These are phyloP conservation scores for Patella ulyssiponensis DNA, from an alignment of 2,888 invertebrate genomes.

Conservation along the genomic window DNA sequence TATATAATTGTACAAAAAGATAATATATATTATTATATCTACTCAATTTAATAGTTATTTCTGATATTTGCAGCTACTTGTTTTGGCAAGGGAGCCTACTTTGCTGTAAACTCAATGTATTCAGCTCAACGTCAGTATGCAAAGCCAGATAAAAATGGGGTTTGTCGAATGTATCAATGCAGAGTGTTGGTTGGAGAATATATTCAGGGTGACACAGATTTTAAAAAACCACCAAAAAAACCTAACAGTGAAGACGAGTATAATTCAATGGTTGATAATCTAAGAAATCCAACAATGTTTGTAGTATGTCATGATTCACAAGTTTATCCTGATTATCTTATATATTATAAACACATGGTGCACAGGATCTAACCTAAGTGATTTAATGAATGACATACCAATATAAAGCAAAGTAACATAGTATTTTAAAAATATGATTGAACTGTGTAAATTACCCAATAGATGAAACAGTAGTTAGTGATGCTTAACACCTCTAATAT, in stretches of 20 bases:
- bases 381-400: too few relatives aligned
- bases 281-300: conserved; percentile 48
- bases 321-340: conserved; percentile 65
- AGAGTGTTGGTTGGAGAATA: conserved; percentile 57
- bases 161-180: conserved; percentile 52
- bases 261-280: conserved; percentile 60
- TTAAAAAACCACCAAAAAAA: conserved; percentile 52
- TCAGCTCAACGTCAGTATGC: conserved; percentile 37
- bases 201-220: conserved; percentile 35
- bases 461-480: too few relatives aligned
- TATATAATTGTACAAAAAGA: too few relatives aligned
- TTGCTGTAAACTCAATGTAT: conserved; percentile 55
- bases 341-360: conserved; percentile 23
- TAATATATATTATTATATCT: too few relatives aligned
- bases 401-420: too few relatives aligned
- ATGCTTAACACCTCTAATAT: too few relatives aligned
- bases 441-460: too few relatives aligned
- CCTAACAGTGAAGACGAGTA: conserved; percentile 34
- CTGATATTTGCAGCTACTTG: conserved; percentile 50
- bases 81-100: conserved; percentile 66
- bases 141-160: conserved; percentile 43
- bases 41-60: too few relatives aligned
- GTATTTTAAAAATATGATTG: too few relatives aligned
- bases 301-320: conserved; percentile 67
- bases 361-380: too few relatives aligned